Base-by-base conservation (phyloP, 2,888 invertebrate species). In the Ornithoptera priamus region DNA sequence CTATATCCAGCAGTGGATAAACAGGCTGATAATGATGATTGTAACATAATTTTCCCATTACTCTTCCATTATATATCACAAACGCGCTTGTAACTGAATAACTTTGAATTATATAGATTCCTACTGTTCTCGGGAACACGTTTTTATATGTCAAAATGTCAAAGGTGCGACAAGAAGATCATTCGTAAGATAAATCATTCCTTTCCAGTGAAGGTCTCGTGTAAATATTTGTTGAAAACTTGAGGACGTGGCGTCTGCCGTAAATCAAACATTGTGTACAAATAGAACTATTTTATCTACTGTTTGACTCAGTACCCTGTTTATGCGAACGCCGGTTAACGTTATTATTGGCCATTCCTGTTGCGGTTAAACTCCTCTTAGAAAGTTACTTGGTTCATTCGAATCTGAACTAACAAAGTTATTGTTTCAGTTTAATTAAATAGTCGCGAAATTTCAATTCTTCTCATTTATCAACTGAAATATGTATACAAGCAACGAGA, bases 191-290 rank as follows among this genome's bases (percentile, higher is more conserved):
- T 53, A 57, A 64, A 64, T 36, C 39, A 56, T 57, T 57, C 56
- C 20, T 57, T 64, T 64, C 39, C 20, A 18, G 18, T 36, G 36
- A 50, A 30, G 30, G 24, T 30, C 30, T 12, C 15, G 64, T 39
- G 64, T 64, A 64, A 64, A 64, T 64, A 57, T 64, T 64, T 39
- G 64, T 18, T 10, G 12, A 1, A 20, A 57, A 57, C 30, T 57
- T 64, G 39, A 15, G n/a, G 15, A 30, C 20, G 63, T 50, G 10
- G 62, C 46, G 53, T 64, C 63, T 63, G 30, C 17, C n/a, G 46
- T 12, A 62, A 63, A 36, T 63, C 53, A 53, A 53, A 53, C 18
- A 56, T 30, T 22, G 53, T 20, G 36, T n/a, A 56, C n/a, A 53
- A 61, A 61, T 66, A 15, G 6, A 18, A 53, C n/a, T 53, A 53